These are phyloP conservation scores for Antechinus stuartii DNA, from an alignment of 2,113 vertebrate species.

Conservation along the genomic window DNA sequence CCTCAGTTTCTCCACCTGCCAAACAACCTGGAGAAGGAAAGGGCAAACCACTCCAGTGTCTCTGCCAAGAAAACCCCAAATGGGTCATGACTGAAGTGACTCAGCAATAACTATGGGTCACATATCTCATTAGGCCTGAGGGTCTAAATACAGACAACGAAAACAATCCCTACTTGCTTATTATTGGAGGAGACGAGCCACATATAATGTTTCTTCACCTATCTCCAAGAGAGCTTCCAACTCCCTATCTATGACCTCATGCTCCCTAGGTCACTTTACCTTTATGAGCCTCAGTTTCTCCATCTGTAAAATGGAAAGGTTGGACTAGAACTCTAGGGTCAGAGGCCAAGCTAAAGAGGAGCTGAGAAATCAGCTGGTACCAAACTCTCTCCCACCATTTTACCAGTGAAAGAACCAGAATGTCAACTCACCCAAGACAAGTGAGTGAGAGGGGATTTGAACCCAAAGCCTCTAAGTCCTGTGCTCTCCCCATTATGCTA, in stretches of 20 bases:
- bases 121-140: background rate
- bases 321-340: too few species aligned
- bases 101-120: background rate
- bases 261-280: background rate
- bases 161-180: background rate
- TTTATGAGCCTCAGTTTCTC: background rate
- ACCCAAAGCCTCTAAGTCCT: background rate
- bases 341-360: too few species aligned
- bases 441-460: background rate
- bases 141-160: background rate
- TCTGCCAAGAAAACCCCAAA: background rate
- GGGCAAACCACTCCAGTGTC: background rate
- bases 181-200: background rate
- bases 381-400: background rate
- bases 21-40: background rate
- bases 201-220: background rate
- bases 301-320: background rate
- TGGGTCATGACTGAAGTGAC: background rate
- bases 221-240: background rate
- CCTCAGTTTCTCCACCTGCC: background rate
- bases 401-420: background rate
- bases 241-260: too few species aligned
- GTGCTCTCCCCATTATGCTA: background rate
- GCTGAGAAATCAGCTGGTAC: too few species aligned
- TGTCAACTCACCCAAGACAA: background rate